phyloP scores from a whole-genome alignment of 64 coral and sea anemone species.

The Porites lutea region DNA sequence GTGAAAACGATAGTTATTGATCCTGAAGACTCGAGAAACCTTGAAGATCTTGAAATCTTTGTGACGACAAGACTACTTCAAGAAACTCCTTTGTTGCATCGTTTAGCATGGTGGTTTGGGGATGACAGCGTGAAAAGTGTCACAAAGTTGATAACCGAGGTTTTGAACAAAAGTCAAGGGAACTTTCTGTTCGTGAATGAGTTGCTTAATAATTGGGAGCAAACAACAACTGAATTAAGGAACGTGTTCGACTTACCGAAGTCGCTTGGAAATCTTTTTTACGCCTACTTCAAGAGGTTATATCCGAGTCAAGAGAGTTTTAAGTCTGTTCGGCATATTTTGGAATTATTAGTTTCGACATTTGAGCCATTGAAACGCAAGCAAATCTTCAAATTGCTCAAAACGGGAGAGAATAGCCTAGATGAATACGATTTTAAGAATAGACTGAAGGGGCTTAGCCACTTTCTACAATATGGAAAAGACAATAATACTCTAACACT shows the following conservation, averaged over 20 bases:
- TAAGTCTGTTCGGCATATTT: slow-evolving; percentile 38
- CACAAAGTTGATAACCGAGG: not conserved
- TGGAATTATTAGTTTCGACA: slow-evolving; percentile 67
- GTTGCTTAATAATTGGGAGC: slow-evolving; percentile 53
- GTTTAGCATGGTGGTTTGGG: not conserved
- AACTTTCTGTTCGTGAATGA: slow-evolving; percentile 78
- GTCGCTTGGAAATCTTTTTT: slow-evolving; percentile 48
- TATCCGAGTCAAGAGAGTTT: slow-evolving; percentile 41
- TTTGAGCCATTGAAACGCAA: slow-evolving; percentile 41
- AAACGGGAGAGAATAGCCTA: slow-evolving; percentile 10
- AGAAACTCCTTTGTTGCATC: not conserved
- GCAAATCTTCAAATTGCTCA: slow-evolving; percentile 45
- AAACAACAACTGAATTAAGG: not conserved
- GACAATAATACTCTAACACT: slow-evolving; percentile 27
- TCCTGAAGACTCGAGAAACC: slow-evolving; percentile 54
- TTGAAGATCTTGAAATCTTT: slow-evolving; percentile 63
- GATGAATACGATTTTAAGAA: slow-evolving; percentile 71
- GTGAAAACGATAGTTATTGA: slow-evolving; percentile 9
- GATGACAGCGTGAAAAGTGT: not conserved
- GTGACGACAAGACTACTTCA: slow-evolving; percentile 25
- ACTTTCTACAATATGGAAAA: slow-evolving; percentile 47
- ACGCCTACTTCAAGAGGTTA: slow-evolving; percentile 60
- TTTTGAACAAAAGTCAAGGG: slow-evolving; percentile 64
- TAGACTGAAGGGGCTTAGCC: slow-evolving; percentile 35
- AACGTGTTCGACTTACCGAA: slow-evolving; percentile 5